Base-by-base conservation (phyloP, 2,113 vertebrate species). In the Syngnathus typhle region DNA sequence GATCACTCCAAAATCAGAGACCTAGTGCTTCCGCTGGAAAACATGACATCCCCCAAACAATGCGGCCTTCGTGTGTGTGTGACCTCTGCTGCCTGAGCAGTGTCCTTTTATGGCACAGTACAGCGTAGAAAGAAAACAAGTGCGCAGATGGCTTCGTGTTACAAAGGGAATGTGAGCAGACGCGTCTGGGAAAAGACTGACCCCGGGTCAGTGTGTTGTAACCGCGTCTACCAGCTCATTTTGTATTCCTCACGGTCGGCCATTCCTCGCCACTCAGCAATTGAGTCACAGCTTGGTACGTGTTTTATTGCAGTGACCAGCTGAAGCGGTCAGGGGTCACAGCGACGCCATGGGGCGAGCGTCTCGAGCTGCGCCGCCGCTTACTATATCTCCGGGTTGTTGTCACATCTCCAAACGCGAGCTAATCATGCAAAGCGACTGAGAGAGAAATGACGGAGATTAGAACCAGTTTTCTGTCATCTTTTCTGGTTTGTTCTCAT, bases 131-230 rank as follows among this genome's bases (percentile, higher is more conserved):
- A 63, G 52, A 69, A 63, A 74, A 75, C 52, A 52, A 52, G 7
- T 68, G 79, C 61, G 51, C 58, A 56, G 15, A 70, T 23, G 39
- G 60, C 60, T 70, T 60, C 66, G 21, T 43, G 69, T 69, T 37
- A 36, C 38, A 16, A n/a, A 69, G 70, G 63, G 70, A 80, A 82
- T 81, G 72, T 36, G 70, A 77, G 61, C 21, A 37, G 67, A 71
- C 60, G 72, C n/a, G 43, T 78, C 81, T 79, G 79, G 76, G 82
- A 84, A 84, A 72, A 23, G 68, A 13, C 63, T 13, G 67, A 55
- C 70, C 76, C 44, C 13, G 64, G 82, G 80, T 84, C 78, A 73
- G 71, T 2, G 38, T 66, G 78, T 76, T 37, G 19, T 4, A 4
- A 12, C 70, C n/a, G 43, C 2, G 51, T 21, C 64, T 74, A 79